Base-by-base conservation (phyloP, 64 coral and sea anemone species). In the Astreopora myriophthalma region DNA sequence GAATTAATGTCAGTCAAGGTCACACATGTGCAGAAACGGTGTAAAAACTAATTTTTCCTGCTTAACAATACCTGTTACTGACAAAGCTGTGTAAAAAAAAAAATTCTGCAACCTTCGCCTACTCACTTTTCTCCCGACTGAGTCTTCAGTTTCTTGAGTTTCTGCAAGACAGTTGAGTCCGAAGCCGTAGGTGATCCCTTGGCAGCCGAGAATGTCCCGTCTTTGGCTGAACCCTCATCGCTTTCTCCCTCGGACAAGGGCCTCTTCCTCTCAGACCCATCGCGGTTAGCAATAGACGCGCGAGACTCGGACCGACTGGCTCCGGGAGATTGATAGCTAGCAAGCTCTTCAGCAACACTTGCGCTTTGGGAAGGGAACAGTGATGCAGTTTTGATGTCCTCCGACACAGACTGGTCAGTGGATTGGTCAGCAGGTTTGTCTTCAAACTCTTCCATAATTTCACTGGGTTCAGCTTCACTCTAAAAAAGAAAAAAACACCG, bases 121-220 rank as follows among this genome's bases (percentile, higher is more conserved):
- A 83, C 88, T 90, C 68, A 97, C 95, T 92, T 97, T 87, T 97
- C 95, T 60, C 91, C 87, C 19, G 95, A 94, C 29, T 97, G 91
- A 51, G 36, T 75, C 57, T 91, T 93, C 17, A 93, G 79, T 69
- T 97, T 97, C 39, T 97, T 97, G 55, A 97, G 87, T 39, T 94
- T 87, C 70, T 94, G 92, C 66, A 93, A 94, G 22, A 97, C 85
- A 68, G 90, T 86, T 16, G 91, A 80, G 39, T 94, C 95, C 22
- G 89, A 92, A 57, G 91, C 27, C 8, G 90, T 89, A 2, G 95
- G 91, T 8, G 91, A 86, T 35, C 66, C 55, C 51, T 90, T 93
- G 0, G 80, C 42, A 49, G 31, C 74, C 36, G 87, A 75, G 13
- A 33, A 52, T 22, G 71, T 83, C 60, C 63, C 79, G 44, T 89